Evolutionary conservation across 35 echinoderm and acorn worm genomes (phyloP).

Genomic region (Apostichopus parvimensis): DNA sequence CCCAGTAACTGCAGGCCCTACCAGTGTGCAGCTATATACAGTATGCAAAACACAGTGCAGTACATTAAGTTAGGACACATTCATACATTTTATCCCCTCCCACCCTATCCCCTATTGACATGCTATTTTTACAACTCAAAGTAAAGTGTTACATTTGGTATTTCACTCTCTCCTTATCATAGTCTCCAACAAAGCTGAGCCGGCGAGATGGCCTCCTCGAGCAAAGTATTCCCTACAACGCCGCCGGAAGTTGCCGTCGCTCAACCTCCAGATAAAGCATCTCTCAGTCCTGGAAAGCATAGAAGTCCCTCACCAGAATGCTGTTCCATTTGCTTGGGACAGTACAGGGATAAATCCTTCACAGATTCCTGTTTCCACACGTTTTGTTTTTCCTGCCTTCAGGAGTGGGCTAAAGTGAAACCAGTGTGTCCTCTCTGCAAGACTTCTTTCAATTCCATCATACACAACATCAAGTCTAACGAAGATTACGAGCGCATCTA

Average conservation of each 20-base stretch:
- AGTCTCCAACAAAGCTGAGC: neutral
- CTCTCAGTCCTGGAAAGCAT: conserved; percentile 2
- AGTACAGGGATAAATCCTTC: conserved; percentile 92
- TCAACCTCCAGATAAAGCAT: neutral
- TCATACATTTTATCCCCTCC: no score
- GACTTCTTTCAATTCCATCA: conserved; percentile 87
- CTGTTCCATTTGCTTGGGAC: conserved; percentile 88
- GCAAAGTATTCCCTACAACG: conserved; percentile 34
- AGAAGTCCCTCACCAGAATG: conserved; percentile 70
- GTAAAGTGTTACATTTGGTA: no score
- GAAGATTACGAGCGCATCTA: conserved; percentile 92
- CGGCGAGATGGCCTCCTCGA: conserved; percentile 32
- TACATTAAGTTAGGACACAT: no score
- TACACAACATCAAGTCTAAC: conserved; percentile 91
- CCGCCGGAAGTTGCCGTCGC: neutral
- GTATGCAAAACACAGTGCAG: no score
- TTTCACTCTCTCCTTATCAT: neutral
- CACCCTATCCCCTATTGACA: no score
- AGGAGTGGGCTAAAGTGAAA: conserved; percentile 95
- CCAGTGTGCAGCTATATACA: no score
- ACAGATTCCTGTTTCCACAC: conserved; percentile 90
- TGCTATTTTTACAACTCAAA: no score
- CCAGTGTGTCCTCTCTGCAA: conserved; percentile 93
- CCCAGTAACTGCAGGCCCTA: no score
- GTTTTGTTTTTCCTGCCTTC: conserved; percentile 86